Base-by-base conservation (phyloP, 2,113 vertebrate genomes). In the Polypterus bichir region DNA sequence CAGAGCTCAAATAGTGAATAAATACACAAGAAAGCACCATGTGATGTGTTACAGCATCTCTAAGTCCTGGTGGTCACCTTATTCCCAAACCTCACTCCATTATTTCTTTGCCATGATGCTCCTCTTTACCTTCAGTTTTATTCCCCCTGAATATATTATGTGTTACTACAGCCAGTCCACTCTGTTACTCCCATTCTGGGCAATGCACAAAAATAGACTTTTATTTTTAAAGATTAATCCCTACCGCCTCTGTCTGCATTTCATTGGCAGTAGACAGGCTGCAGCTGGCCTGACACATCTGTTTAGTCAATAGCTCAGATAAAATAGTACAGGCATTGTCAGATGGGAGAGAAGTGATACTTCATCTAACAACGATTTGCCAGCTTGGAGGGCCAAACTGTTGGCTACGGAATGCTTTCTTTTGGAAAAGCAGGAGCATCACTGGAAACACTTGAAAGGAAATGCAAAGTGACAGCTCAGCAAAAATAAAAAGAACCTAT, bases 171-270 rank as follows among this genome's bases (percentile, higher is more conserved):
- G 6, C 49, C 2, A 51, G 49, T 51, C 6, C 49, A 51, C 6
- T 51, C 6, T 9, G 2, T 51, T 51, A 51, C 49, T 51, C 9
- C 9, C 49, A 49, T 62, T 49, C 44, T 46, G n/a, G 27, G 9
- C 10, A 45, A 7, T n/a, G 61, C 45, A 44, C 53, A 67, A 49
- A 56, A 68, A 70, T 74, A 74, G 56, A 57, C 27, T n/a, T 55
- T 66, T 57, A 47, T 44, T 58, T 65, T 58, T 46, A 59, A 63
- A 69, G 69, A 65, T 68, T 83, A 76, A 72, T 81, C 88, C 85
- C 85, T 89, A 88, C 79, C 76, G 84, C 75, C 76, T 74, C 77
- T 87, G 90, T 88, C 85, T 92, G 85, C 75, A 82, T 87, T 77
- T 78, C 69, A 79, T 85, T 88, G 91, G 81, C 75, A 79, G 64